Conservation (phyloP, 2,113 vertebrate genomes). For the Loxodonta africana region DNA sequence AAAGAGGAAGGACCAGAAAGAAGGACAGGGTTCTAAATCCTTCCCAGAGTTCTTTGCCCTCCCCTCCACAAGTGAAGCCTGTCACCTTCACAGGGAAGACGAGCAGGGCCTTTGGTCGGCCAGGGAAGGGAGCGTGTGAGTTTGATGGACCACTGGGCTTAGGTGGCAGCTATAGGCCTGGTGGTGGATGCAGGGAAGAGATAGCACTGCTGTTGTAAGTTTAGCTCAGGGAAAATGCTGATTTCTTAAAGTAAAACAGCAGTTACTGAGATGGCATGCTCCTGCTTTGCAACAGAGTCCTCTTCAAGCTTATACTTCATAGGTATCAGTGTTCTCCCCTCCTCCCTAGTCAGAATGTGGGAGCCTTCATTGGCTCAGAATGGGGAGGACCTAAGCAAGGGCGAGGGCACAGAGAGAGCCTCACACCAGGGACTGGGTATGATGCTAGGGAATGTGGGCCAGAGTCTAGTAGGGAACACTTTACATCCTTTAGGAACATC, state of each 20-base stretch:
- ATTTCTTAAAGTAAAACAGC: background rate
- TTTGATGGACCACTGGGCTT: no score
- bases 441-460: background rate
- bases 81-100: background rate
- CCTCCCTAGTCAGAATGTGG: background rate
- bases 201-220: background rate
- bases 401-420: background rate
- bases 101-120: background rate
- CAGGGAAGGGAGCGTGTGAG: background rate
- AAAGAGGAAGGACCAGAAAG: background rate
- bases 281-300: background rate
- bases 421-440: fast-evolving
- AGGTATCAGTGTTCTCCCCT: no score
- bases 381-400: background rate
- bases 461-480: background rate
- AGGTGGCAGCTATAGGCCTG: background rate
- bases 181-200: fast-evolving
- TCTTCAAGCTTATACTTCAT: background rate
- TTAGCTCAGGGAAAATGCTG: background rate
- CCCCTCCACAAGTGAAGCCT: background rate
- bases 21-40: background rate
- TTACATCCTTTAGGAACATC: background rate
- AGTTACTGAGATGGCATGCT: background rate
- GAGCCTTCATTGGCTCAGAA: background rate
- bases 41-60: background rate